These are phyloP conservation scores for Zaprionus bogoriensis DNA, from an alignment of 2,888 invertebrate genomes.

Conservation along the genomic window DNA sequence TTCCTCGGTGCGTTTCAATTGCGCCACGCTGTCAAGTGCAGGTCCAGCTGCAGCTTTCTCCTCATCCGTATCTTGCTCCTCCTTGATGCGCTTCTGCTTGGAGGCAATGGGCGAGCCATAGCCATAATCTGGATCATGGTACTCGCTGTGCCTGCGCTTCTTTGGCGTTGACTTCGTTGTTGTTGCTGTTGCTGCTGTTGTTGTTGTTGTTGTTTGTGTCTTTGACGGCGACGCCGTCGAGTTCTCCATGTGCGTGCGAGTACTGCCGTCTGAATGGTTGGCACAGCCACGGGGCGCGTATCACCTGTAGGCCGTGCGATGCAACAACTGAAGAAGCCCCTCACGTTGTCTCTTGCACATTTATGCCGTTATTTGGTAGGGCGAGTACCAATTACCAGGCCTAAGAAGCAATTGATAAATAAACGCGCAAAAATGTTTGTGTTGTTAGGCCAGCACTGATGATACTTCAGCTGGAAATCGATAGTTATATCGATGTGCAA, in stretches of 20 bases:
- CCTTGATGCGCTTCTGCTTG: slow-evolving; percentile 23
- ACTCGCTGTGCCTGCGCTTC: slow-evolving; percentile 83
- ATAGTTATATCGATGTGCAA: background rate
- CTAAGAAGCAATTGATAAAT: slow-evolving; percentile 43
- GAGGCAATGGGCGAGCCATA: slow-evolving; percentile 4
- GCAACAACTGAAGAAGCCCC: slow-evolving; percentile 33
- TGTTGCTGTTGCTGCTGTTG: too few species aligned
- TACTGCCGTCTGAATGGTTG: slow-evolving; percentile 11
- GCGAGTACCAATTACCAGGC: slow-evolving; percentile 31
- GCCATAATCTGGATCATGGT: slow-evolving; percentile 85
- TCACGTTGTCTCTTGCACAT: slow-evolving; percentile 47
- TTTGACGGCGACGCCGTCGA: slow-evolving; percentile 40
- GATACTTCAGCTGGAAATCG: slow-evolving; percentile 8
- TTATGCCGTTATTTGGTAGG: slow-evolving; percentile 41
- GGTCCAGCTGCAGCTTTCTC: slow-evolving; percentile 47
- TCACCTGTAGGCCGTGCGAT: slow-evolving; percentile 52
- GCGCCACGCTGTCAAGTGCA: slow-evolving; percentile 32
- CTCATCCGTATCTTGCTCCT: slow-evolving; percentile 37
- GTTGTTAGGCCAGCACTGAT: slow-evolving; percentile 24
- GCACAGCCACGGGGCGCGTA: slow-evolving; percentile 36
- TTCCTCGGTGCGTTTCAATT: slow-evolving; percentile 81
- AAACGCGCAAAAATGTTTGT: slow-evolving; percentile 50
- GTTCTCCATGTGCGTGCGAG: slow-evolving; percentile 63
- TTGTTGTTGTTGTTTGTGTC: slow-evolving; percentile 44
- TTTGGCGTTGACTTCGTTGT: slow-evolving; percentile 58